phyloP scores from a whole-genome alignment of 2,797 vertebrate genomes.

The Pelochelys cantorii region DNA sequence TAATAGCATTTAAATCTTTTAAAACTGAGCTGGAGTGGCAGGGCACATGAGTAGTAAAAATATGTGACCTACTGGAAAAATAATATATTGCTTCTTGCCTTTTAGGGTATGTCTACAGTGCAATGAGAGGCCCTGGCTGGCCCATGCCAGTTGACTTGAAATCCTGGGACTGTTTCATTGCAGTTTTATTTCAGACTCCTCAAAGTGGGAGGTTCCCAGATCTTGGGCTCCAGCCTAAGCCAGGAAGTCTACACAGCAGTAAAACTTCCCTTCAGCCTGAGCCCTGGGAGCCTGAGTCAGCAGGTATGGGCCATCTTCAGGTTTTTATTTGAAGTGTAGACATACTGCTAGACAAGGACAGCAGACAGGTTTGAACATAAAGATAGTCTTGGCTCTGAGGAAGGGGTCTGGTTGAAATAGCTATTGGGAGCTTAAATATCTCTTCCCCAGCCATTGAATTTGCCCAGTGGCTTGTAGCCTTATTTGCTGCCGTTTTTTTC shows the following conservation, averaged over 20 bases:
- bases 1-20: background rate
- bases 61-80: background rate
- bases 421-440: background rate
- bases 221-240: background rate
- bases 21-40: background rate
- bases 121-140: background rate
- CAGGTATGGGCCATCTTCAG: background rate
- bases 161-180: background rate
- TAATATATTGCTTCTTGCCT: background rate
- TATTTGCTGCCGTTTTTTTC: background rate
- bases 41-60: background rate
- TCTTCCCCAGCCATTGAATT: background rate
- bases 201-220: background rate
- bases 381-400: background rate
- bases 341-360: background rate
- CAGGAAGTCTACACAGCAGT: background rate
- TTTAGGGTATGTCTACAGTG: background rate
- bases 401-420: background rate
- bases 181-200: background rate
- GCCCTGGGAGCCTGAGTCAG: background rate
- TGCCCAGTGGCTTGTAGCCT: background rate
- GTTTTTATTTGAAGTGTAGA: background rate
- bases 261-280: background rate
- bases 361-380: background rate
- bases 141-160: background rate